These are phyloP conservation scores for Sphinx pinastri DNA, from an alignment of 2,888 invertebrate species.

Conservation along the genomic window DNA sequence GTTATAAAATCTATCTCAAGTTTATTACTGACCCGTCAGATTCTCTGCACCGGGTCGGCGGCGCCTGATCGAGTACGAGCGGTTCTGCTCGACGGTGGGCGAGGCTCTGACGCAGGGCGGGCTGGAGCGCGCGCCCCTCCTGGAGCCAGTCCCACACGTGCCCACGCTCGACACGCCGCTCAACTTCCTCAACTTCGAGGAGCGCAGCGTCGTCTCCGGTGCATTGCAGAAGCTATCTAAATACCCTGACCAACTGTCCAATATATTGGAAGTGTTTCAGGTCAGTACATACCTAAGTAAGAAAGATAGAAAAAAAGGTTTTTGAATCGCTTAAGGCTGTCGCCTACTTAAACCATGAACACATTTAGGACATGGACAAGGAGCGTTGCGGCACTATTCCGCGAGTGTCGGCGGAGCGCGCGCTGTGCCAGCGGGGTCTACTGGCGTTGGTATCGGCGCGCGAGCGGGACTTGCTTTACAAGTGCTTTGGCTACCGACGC, in stretches of 20 bases:
- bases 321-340: too few relatives aligned
- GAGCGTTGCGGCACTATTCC: conserved; percentile 87
- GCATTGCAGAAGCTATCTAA: conserved; percentile 88
- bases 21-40: conserved; percentile 55
- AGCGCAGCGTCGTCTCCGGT: conserved; percentile 85
- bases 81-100: conserved; percentile 87
- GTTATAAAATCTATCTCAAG: too few relatives aligned
- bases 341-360: too few relatives aligned
- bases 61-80: conserved; percentile 86
- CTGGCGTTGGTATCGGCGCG: conserved; percentile 85
- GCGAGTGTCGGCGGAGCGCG: conserved; percentile 86
- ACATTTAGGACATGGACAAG: conserved; percentile 87
- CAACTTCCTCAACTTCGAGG: conserved; percentile 89
- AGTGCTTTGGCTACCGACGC: conserved; percentile 88
- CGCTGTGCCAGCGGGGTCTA: conserved; percentile 86
- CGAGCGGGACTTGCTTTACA: conserved; percentile 88
- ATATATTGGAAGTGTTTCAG: conserved; percentile 87
- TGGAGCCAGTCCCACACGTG: conserved; percentile 88
- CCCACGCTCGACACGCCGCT: conserved; percentile 86
- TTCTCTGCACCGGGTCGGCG: conserved; percentile 86
- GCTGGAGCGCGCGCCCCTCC: conserved; percentile 87
- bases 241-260: conserved; percentile 86
- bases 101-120: conserved; percentile 87
- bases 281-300: conserved; percentile 52
- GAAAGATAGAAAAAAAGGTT: too few relatives aligned